Evolutionary conservation across 2,888 invertebrate species (phyloP).

Genomic region (Plebejus melissa): DNA sequence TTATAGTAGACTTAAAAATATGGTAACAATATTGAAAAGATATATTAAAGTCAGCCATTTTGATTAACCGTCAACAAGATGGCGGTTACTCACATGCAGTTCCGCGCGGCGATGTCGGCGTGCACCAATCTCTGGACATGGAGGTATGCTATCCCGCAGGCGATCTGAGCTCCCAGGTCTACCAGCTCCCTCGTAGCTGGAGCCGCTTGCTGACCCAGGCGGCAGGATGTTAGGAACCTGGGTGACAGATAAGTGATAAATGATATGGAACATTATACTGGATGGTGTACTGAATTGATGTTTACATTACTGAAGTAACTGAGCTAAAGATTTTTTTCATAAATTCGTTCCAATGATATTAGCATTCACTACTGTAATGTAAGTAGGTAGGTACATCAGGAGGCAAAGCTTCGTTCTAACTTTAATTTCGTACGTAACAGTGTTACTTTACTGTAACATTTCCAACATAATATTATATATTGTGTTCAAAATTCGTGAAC

Average conservation of each 20-base stretch:
- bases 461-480: background rate
- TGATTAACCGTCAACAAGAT: background rate
- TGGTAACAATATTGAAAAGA: too few species aligned
- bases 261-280: background rate
- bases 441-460: background rate
- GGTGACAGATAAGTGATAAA: background rate
- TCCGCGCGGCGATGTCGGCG: constrained; percentile 93
- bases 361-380: too few species aligned
- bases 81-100: constrained; percentile 88
- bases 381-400: too few species aligned
- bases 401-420: too few species aligned
- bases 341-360: too few species aligned
- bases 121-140: constrained; percentile 93
- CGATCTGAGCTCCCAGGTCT: constrained; percentile 90
- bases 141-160: constrained; percentile 91
- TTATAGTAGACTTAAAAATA: too few species aligned
- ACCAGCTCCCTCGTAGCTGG: constrained; percentile 88
- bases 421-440: too few species aligned
- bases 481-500: background rate
- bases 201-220: constrained; percentile 72
- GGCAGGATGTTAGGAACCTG: constrained; percentile 70
- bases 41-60: background rate
- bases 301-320: too few species aligned
- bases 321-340: too few species aligned
- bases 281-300: background rate